A percentile compares a stretch with the other conserved stretches of the same genome.
Evolutionary conservation across 2,888 invertebrate species (phyloP).

Genomic region (Tetrapedia diversipes): DNA sequence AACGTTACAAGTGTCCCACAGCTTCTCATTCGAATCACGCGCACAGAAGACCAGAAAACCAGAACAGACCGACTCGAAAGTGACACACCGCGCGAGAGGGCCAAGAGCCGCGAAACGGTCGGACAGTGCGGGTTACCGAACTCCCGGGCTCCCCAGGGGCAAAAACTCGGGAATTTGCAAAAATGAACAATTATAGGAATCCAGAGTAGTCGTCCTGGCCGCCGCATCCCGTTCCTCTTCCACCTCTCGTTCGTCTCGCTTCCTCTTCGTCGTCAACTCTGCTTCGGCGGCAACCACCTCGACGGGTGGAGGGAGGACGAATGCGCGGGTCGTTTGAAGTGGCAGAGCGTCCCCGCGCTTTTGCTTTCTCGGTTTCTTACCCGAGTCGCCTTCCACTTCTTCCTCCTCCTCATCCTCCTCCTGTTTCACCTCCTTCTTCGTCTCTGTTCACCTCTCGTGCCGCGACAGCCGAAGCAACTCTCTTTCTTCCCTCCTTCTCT

Average conservation of each 20-base stretch:
- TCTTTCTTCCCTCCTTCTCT: not conserved
- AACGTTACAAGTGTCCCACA: not conserved
- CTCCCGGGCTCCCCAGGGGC: constrained; percentile 56
- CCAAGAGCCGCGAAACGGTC: constrained; percentile 29
- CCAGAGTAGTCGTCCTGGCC: constrained; percentile 75
- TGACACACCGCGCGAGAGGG: constrained; percentile 21
- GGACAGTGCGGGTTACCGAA: constrained; percentile 67
- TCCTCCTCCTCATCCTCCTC: constrained; percentile 42
- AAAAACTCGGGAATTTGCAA: constrained; percentile 81
- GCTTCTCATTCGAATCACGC: not conserved
- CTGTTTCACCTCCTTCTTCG: constrained; percentile 38
- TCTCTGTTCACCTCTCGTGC: too few relatives aligned
- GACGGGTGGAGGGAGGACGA: constrained; percentile 70
- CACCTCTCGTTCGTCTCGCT: constrained; percentile 38
- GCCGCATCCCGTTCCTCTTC: constrained; percentile 48
- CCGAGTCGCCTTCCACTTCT: constrained; percentile 59
- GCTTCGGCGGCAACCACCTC: constrained; percentile 50
- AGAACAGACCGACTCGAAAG: constrained; percentile 6
- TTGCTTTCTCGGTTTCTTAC: constrained; percentile 73
- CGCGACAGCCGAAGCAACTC: constrained; percentile 57
- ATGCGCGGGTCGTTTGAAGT: constrained; percentile 82
- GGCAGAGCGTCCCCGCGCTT: constrained; percentile 70
- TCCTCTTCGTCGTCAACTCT: constrained; percentile 23
- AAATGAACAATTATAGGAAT: constrained; percentile 83
- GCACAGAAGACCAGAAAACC: not conserved